Conservation (phyloP, 2,113 vertebrate species). For the Dascyllus trimaculatus region DNA sequence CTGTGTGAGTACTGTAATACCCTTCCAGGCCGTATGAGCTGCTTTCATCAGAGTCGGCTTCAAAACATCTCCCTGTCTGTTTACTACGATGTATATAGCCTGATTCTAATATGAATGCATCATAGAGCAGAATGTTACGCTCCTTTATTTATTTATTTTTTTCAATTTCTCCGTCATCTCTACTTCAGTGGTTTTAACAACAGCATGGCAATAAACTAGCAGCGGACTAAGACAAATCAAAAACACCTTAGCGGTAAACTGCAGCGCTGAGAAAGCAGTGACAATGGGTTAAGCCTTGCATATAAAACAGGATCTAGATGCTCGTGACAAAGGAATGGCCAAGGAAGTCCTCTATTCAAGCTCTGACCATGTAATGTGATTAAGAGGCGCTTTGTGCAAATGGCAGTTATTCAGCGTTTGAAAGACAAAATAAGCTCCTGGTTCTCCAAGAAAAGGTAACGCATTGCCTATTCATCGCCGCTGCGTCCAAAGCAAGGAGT, state of each 20-base stretch:
- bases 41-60: slow-evolving; percentile 51
- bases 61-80: slow-evolving; percentile 61
- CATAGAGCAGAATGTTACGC: slow-evolving; percentile 46
- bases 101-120: slow-evolving; percentile 52
- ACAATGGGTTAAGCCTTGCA: slow-evolving; percentile 72
- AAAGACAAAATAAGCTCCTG: slow-evolving; percentile 71
- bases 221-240: slow-evolving; percentile 54
- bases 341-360: slow-evolving; percentile 73
- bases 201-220: slow-evolving; percentile 21
- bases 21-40: slow-evolving; percentile 38
- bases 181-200: slow-evolving; percentile 56
- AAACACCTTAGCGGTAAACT: slow-evolving; percentile 66
- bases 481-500: slow-evolving; percentile 55
- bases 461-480: slow-evolving; percentile 54
- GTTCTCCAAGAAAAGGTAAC: slow-evolving; percentile 70
- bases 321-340: slow-evolving; percentile 63
- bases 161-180: slow-evolving; percentile 44
- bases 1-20: slow-evolving; percentile 41
- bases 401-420: slow-evolving; percentile 75
- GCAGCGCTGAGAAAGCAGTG: slow-evolving; percentile 55
- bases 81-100: slow-evolving; percentile 39
- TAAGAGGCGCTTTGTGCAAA: slow-evolving; percentile 79
- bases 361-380: slow-evolving; percentile 78
- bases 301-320: slow-evolving; percentile 75
- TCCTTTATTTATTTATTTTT: background rate